phyloP scores from a whole-genome alignment of 2,888 invertebrate genomes.

The Andrena dorsata region DNA sequence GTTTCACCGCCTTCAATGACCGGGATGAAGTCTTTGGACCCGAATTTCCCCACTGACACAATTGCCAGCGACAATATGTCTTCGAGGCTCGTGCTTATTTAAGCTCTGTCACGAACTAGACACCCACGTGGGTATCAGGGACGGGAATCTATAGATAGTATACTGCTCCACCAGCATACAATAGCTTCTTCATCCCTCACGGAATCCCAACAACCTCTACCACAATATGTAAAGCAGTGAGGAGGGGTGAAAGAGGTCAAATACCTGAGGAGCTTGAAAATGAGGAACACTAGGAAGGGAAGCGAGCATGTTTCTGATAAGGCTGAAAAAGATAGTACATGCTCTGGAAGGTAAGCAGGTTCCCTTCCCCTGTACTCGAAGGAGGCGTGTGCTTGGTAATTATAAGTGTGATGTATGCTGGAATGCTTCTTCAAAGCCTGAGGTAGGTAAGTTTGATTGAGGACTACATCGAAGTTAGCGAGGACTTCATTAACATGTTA shows the following conservation, averaged over 20 bases:
- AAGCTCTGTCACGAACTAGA: not conserved
- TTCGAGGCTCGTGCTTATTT: not conserved
- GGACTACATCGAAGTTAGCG: too few relatives aligned
- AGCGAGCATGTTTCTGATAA: not conserved
- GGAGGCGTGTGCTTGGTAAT: too few relatives aligned
- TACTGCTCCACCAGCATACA: not conserved
- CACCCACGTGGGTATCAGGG: not conserved
- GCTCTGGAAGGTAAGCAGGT: too few relatives aligned
- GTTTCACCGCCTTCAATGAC: not conserved
- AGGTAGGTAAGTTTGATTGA: too few relatives aligned
- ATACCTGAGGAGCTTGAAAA: not conserved
- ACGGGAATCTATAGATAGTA: not conserved
- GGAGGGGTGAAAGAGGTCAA: not conserved
- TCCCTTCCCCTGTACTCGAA: too few relatives aligned
- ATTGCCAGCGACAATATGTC: not conserved
- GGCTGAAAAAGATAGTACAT: not conserved
- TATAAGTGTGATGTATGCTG: too few relatives aligned
- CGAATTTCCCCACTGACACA: not conserved
- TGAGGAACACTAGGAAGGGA: too few relatives aligned
- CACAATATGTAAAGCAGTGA: not conserved
- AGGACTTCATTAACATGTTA: too few relatives aligned
- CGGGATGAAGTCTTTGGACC: not conserved
- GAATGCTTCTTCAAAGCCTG: too few relatives aligned
- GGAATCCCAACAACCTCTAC: not conserved
- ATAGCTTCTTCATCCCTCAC: not conserved